Evolutionary conservation across 2,888 invertebrate species (phyloP), one percentile per base, ranked within the genome.

Genomic region (Orthosia gothica): DNA sequence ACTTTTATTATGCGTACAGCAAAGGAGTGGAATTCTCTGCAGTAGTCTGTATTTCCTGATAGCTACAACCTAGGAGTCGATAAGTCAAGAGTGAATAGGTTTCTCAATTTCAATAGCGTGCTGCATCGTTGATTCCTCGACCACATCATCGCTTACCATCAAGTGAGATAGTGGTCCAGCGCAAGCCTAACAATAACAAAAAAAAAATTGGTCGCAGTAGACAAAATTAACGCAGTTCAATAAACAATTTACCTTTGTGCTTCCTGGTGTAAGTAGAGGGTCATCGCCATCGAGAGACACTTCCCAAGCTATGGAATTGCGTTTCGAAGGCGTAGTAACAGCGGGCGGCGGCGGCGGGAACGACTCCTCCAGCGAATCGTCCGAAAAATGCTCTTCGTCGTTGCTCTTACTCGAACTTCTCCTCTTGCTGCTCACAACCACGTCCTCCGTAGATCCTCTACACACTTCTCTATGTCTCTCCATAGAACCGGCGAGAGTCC

Each of bases 301-400:
- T 97, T 98, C 98, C 98, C 98, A 98, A 81, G 98, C 98, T 87
- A 98, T 98, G 91, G 98, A 98, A 91, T 98, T 98, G 89, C 98
- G 97, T 95, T 98, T 98, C 91, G 97, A 97, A 87, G 97, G 97
- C 82, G 97, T 97, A 76, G 93, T 93, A 85, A 93, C 94, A 74
- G 96, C 94, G 54, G 97, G 97, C 85, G 97, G 97, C 81, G 97
- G 98, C 61, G 98, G 98, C 57, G 98, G 98, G 85, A 98, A 96
- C 89, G 97, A 97, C 91, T 98, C 98, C 93, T 98, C 98, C 82
- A 98, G 94, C 23, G 98, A 98, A 94, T 98, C 98, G 92, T 98
- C 98, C 40, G 98, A 98, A 93, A 98, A 98, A 89, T 98, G 97
- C 81, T 96, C 96, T 84, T 96, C 96, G 88, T 96, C 96, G 89